Base-by-base conservation (phyloP, 2,888 invertebrate genomes). In the Epinotia brunnichana region DNA sequence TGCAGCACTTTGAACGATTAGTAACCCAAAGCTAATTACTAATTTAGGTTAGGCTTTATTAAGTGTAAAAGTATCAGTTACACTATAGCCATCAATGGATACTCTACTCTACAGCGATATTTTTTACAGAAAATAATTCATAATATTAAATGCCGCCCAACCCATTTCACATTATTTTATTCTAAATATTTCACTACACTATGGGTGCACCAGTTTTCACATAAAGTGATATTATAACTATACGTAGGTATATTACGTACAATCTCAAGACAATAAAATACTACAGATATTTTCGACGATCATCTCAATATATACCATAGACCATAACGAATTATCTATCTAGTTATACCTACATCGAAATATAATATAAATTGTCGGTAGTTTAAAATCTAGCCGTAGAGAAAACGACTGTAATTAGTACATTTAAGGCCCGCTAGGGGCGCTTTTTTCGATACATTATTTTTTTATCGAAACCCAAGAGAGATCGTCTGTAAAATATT, bases 161-260 rank as follows among this genome's bases (percentile, higher is more conserved):
- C 39, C 51, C 53, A 39, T 68, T 72, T 68, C 68, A 51, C 57
- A 61, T 73, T 63, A 62, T 68, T 56, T 68, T 56, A 64, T 70
- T 69, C 35, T 63, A 29, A 35, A 17, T 35, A 61, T 63, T 56
- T 66, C 19, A 57, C 63, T 48, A 64, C 21, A 15, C 39, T 71
- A 69, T 77, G 78, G 74, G 86, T 87, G 87, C 86, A 85, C 84
- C 85, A 81, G 79, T 74, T 77, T 78, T 82, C 84, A 82, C 82
- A 81, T 81, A 56, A 3, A 82, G 82, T 83, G 82, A 80, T 76
- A 72, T 77, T 77, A 67, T 67, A 77, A 78, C 64, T 73, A 73
- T 69, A 69, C 69, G 63, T 73, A 63, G 51, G 35, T 66, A 44
- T 51, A n/a, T 48, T 73, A 73, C 73, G 68, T 73, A 73, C 62